Percentiles rank a stretch among this genome's conserved stretches.
Conservation (phyloP, 2,113 vertebrate genomes). For the Calyptommatus sinebrachiatus region DNA sequence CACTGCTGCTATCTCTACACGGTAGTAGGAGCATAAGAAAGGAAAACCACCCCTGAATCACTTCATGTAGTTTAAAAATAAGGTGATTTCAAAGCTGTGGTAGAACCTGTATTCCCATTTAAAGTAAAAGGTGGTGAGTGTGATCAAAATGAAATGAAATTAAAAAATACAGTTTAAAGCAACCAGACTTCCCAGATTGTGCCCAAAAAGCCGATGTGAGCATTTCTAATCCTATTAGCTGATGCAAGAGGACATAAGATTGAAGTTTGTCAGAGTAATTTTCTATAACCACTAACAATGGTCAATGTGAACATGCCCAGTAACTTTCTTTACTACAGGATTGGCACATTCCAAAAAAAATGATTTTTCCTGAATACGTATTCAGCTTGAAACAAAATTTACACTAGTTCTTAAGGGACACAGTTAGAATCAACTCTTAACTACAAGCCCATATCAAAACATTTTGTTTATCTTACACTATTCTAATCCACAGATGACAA, state of each 20-base stretch:
- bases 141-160: neutral
- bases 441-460: conserved; percentile 72
- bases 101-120: neutral
- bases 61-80: too few species aligned
- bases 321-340: conserved; percentile 23
- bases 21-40: too few species aligned
- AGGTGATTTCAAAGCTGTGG: neutral
- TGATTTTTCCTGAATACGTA: neutral
- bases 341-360: conserved; percentile 32
- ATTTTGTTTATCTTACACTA: conserved; percentile 76
- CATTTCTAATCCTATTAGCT: neutral
- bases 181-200: neutral
- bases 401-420: conserved; percentile 50
- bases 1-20: too few species aligned
- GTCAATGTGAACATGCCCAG: neutral
- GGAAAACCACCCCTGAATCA: too few species aligned
- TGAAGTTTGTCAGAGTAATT: neutral
- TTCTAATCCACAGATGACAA: conserved; percentile 77
- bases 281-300: neutral
- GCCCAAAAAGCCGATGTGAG: neutral
- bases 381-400: conserved; percentile 44
- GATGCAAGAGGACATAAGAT: neutral
- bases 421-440: conserved; percentile 62
- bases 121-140: neutral
- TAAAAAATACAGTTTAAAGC: neutral